Evolutionary conservation across 2,797 vertebrate genomes (phyloP).

Genomic region (Spinibarbus caldwelli): DNA sequence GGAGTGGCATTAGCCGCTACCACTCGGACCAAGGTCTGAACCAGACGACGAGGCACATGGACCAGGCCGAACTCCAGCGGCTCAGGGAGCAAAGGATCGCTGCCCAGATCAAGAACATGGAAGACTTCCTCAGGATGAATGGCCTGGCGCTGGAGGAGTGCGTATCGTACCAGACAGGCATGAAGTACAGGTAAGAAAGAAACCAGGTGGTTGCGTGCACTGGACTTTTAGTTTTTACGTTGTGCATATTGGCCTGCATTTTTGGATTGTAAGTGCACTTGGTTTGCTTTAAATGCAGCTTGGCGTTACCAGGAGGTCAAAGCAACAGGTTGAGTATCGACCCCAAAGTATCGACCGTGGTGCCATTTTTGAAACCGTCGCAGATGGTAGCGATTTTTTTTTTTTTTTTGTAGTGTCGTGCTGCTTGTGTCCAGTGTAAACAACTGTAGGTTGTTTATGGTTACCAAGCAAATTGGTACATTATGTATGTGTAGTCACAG

Average conservation of each 20-base stretch:
- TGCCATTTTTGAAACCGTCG: background rate
- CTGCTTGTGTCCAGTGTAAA: background rate
- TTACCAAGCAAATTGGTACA: background rate
- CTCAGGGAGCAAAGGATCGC: slow-evolving; percentile 90
- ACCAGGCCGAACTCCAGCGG: slow-evolving; percentile 88
- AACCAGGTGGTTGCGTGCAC: background rate
- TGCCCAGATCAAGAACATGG: slow-evolving; percentile 92
- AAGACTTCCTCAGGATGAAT: slow-evolving; percentile 97
- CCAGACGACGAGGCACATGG: slow-evolving; percentile 80
- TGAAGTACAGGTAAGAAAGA: slow-evolving; percentile 94
- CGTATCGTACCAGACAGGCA: slow-evolving; percentile 91
- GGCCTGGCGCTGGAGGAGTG: slow-evolving; percentile 91
- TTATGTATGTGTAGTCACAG: background rate
- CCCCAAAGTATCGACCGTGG: rapidly evolving
- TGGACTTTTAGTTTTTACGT: background rate
- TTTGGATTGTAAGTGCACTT: background rate
- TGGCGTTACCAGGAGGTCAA: background rate
- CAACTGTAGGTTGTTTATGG: background rate
- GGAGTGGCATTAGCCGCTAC: slow-evolving; percentile 92
- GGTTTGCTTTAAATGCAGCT: background rate
- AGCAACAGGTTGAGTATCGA: background rate
- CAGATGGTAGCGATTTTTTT: background rate
- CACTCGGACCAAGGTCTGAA: slow-evolving; percentile 94
- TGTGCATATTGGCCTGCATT: background rate
- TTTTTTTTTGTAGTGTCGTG: background rate